Base-by-base conservation (phyloP, 2,888 invertebrate species). In the Drymonia ruficornis region DNA sequence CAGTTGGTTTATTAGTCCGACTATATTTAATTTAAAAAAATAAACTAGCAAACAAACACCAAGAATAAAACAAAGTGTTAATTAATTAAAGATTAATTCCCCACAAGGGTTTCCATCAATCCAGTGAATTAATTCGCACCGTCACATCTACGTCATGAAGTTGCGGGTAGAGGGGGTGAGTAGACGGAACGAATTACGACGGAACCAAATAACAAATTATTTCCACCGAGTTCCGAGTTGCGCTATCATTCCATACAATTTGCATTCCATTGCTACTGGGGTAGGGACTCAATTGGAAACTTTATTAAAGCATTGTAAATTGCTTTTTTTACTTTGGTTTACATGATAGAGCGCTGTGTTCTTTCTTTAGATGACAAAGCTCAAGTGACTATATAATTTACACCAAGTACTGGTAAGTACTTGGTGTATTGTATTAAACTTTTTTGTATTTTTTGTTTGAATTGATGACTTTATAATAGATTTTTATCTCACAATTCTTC, bases 61-160 rank as follows among this genome's bases (percentile, higher is more conserved):
- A 0, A n/a, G 7, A 36, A 36, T 36, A n/a, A 11, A 31, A n/a
- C n/a, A n/a, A 36, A n/a, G n/a, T 11, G 9, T 36, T 9, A 36
- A 9, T 36, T 23, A 23, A 4, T 2, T 34, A 13, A 31, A 31
- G 2, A n/a, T 36, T 36, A 36, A 36, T 36, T n/a, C 13, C 36
- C 36, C 36, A n/a, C 36, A 36, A n/a, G 36, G n/a, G 36, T n/a
- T 13, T 36, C n/a, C 36, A 36, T 36, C n/a, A 36, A 36, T 36
- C 36, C 11, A n/a, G 13, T 36, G 36, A 46, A 46, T 46, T 46
- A 46, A 46, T 46, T 48, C 43, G 28, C 36, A 28, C 46, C 38
- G 38, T 50, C 46, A 12, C 50, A 29, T 23, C 46, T 28, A 19
- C 11, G 11, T 34, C 34, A 12, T 11, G n/a, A 36, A 36, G 36